Base-by-base conservation (phyloP, 2,113 vertebrate species). In the Morone saxatilis region DNA sequence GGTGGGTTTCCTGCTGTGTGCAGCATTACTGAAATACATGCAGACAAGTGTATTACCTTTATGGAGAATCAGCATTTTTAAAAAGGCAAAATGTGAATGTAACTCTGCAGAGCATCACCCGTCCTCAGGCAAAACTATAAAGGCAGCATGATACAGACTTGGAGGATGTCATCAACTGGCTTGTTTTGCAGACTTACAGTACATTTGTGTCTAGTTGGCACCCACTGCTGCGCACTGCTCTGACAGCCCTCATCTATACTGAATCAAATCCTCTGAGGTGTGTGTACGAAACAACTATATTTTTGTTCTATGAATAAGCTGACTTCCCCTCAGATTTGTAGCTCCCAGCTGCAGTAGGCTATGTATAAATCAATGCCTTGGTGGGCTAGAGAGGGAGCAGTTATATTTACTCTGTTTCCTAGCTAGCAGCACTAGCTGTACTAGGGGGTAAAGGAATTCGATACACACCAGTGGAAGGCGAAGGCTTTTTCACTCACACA, bases 331-430 rank as follows among this genome's bases (percentile, higher is more conserved):
- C 81, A 92, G 91, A 94, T 93, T 91, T 94, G 92, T 92, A 81
- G 90, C 93, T 93, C 92, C 91, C 93, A 92, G 91, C 92, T 93
- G 93, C 93, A 91, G 88, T 38, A 59, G 87, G 79, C 92, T 89
- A 85, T 88, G 89, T 92, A 93, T 94, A 93, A 93, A 94, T 94
- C 93, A 94, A 94, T 94, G 93, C 91, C 86, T 91, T 81, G 91
- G 92, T 93, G 91, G 92, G 92, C 89, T 88, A 77, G 81, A 93
- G 90, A 91, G 89, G 86, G 88, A 91, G 90, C 89, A 86, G 92
- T 92, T 93, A 93, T 94, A 93, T 93, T 94, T 94, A 91, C 91
- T 91, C 92, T 86, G 87, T 82, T 94, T 94, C 94, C 90, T 93
- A 85, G 91, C 91, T 91, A 92, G 90, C 90, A 93, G 92, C 93